Conservation (phyloP, 2,113 vertebrate species). For the Tetrao urogallus region DNA sequence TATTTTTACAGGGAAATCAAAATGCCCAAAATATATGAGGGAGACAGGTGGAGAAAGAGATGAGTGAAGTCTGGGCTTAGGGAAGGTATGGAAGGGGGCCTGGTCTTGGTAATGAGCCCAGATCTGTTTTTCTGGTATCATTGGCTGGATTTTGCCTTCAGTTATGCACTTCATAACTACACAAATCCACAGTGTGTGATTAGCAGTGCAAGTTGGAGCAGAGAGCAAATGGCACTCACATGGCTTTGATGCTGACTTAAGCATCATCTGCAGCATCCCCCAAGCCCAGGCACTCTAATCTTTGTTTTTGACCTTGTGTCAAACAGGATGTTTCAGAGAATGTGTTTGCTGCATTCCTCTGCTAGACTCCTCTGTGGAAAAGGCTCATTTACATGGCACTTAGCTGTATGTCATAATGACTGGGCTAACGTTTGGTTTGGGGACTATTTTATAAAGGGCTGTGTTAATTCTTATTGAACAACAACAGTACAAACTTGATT, state of each 20-base stretch:
- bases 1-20: constrained; percentile 27
- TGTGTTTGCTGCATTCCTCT: background rate
- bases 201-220: background rate
- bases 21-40: background rate
- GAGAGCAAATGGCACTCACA: background rate
- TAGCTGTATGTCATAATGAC: background rate
- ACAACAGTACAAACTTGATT: background rate
- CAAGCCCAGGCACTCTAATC: background rate
- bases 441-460: background rate
- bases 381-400: background rate
- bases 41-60: background rate
- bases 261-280: background rate
- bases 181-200: background rate
- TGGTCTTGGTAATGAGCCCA: background rate
- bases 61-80: background rate
- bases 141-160: background rate
- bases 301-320: background rate
- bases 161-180: background rate
- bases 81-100: background rate
- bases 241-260: background rate
- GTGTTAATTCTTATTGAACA: background rate
- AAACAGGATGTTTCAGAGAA: background rate
- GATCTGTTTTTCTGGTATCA: background rate
- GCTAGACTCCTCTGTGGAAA: background rate
- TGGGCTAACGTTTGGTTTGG: background rate